Evolutionary conservation across 2,888 invertebrate genomes (phyloP).

Genomic region (Nomada fucata): DNA sequence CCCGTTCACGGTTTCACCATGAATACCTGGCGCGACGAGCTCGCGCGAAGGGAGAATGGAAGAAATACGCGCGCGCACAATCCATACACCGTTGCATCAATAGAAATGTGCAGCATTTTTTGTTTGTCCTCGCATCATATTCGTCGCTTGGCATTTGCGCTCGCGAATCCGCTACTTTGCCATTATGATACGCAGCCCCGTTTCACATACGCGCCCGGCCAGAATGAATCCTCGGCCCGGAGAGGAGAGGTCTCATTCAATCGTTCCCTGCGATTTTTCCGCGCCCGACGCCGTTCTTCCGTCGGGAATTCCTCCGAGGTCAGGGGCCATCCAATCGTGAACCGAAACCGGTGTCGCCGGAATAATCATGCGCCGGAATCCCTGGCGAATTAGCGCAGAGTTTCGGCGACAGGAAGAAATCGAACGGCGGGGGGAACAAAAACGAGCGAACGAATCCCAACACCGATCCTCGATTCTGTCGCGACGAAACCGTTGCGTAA

Average conservation of each 20-base stretch:
- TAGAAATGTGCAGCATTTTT: constrained; percentile 21
- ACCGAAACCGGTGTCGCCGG: constrained; percentile 51
- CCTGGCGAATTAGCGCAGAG: constrained; percentile 13
- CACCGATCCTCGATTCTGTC: background rate
- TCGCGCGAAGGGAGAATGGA: background rate
- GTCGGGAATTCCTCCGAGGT: constrained; percentile 55
- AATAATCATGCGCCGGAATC: constrained; percentile 53
- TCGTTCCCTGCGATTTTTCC: constrained; percentile 55
- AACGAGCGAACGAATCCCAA: background rate
- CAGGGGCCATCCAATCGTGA: constrained; percentile 62
- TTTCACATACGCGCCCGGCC: constrained; percentile 37
- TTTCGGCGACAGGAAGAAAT: background rate
- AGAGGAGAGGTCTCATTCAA: constrained; percentile 37
- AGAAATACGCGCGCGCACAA: constrained; percentile 7
- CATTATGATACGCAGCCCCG: constrained; percentile 59
- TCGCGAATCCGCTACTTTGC: constrained; percentile 55
- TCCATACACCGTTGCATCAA: background rate
- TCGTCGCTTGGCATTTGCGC: constrained; percentile 29
- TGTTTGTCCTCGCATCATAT: constrained; percentile 11
- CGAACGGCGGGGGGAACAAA: background rate
- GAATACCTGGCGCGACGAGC: constrained; percentile 12
- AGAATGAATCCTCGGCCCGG: constrained; percentile 31
- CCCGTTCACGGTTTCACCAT: constrained; percentile 22
- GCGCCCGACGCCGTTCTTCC: constrained; percentile 25
- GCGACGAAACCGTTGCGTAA: background rate